A percentile compares a stretch with the other conserved stretches of the same genome.
phyloP scores from a whole-genome alignment of 2,113 vertebrate genomes.

The Phrynocephalus versicolor region DNA sequence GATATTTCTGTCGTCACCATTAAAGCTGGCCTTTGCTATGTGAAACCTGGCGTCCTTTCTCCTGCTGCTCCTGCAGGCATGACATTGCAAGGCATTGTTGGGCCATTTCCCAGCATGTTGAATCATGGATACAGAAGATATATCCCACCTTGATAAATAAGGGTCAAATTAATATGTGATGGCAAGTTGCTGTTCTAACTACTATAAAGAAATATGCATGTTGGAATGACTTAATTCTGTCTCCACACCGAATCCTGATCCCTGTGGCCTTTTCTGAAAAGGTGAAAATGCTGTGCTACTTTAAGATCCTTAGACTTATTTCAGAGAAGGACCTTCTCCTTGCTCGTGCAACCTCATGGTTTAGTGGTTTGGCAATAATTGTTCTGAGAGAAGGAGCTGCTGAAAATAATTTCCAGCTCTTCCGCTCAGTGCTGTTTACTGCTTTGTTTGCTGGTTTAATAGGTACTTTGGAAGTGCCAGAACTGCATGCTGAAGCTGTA shows the following conservation, averaged over 20 bases:
- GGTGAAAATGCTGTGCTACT: background rate
- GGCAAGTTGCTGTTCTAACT: background rate
- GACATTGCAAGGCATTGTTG: no score
- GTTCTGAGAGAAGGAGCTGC: constrained; percentile 29
- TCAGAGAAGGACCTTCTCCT: constrained; percentile 21
- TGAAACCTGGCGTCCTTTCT: no score
- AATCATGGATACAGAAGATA: no score
- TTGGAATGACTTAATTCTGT: background rate
- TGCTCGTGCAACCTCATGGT: constrained; percentile 22
- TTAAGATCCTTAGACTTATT: constrained; percentile 22
- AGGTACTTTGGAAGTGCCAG: constrained; percentile 49
- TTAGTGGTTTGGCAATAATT: constrained; percentile 39
- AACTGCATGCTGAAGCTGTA: constrained; percentile 62
- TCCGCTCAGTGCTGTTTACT: constrained; percentile 42
- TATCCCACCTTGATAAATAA: no score
- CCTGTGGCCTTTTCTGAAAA: background rate
- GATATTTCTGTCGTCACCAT: no score
- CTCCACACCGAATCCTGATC: background rate
- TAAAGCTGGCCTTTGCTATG: no score
- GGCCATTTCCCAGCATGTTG: no score
- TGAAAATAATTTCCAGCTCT: constrained; percentile 51
- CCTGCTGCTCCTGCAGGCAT: no score
- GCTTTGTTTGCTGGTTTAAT: constrained; percentile 60
- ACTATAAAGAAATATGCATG: background rate
- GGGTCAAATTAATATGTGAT: background rate